A percentile compares a stretch with the other conserved stretches of the same genome.
phyloP scores from a whole-genome alignment of 92 coral and sea anemone species.

The Siderastrea siderea region DNA sequence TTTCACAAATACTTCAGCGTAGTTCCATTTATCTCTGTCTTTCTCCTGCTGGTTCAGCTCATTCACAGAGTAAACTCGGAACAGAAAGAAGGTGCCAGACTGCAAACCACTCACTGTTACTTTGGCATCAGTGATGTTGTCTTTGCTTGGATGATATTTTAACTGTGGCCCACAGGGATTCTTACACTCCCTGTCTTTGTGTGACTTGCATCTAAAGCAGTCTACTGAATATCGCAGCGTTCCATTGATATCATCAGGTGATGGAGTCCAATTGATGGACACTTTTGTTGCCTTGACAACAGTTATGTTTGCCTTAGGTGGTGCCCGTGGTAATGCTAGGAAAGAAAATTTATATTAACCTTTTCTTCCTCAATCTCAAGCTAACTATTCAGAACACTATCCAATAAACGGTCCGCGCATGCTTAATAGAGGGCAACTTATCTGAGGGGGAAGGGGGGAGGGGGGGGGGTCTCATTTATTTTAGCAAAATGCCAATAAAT shows the following conservation, averaged over 20 bases:
- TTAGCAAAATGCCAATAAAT: no score
- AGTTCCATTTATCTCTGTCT: constrained; percentile 58
- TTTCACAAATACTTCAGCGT: constrained; percentile 47
- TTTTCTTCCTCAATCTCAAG: no score
- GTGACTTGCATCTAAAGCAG: constrained; percentile 35
- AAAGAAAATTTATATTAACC: no score
- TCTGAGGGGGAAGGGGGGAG: no score
- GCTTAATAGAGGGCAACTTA: no score
- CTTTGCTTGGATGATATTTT: neutral
- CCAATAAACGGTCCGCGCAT: no score
- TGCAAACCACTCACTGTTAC: constrained; percentile 71
- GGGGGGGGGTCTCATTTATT: no score
- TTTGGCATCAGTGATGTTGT: neutral
- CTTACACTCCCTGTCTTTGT: constrained; percentile 57
- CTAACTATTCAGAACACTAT: no score
- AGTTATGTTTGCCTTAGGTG: neutral
- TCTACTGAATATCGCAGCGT: no score
- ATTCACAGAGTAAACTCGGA: constrained; percentile 76
- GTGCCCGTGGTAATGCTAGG: neutral
- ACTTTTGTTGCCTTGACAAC: neutral
- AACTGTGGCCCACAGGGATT: constrained; percentile 54
- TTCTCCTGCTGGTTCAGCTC: constrained; percentile 45
- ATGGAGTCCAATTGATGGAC: neutral
- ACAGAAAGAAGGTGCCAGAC: constrained; percentile 52
- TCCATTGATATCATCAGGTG: neutral